Conservation (phyloP, 1,140 invertebrate genomes). For the Drosophila jambulina region DNA sequence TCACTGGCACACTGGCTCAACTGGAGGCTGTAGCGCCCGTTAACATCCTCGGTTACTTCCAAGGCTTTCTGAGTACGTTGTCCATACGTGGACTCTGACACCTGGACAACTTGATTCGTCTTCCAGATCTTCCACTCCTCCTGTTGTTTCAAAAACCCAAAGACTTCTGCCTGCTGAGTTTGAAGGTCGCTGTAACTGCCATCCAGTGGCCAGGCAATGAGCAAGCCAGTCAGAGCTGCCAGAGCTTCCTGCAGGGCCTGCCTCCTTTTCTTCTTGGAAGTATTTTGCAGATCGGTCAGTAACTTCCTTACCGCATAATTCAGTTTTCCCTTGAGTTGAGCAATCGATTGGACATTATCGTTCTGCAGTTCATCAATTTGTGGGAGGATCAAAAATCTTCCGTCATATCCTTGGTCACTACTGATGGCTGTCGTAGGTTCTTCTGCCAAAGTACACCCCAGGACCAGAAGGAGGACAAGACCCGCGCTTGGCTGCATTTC, state of each 20-base stretch:
- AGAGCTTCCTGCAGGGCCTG: constrained; percentile 18
- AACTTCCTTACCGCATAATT: neutral
- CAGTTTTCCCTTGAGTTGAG: neutral
- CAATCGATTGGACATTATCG: neutral
- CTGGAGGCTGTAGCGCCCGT: neutral
- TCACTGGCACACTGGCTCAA: neutral
- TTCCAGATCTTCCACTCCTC: constrained; percentile 17
- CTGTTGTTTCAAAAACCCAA: neutral
- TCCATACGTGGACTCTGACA: neutral
- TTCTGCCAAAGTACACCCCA: neutral
- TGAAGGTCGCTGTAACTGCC: neutral
- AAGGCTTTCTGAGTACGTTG: neutral
- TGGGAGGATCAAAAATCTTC: neutral
- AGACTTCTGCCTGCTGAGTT: neutral
- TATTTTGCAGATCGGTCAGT: constrained; percentile 4
- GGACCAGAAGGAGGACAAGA: neutral
- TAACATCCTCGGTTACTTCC: neutral
- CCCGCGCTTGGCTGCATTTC: neutral
- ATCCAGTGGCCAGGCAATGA: neutral
- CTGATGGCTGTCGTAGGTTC: neutral
- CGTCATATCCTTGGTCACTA: neutral
- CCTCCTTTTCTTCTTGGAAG: constrained; percentile 1
- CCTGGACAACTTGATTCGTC: neutral
- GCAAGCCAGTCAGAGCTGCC: neutral
- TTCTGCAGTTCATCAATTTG: neutral